Percentiles rank a stretch among this genome's conserved stretches.
These are phyloP conservation scores for Danio kyathit DNA, from an alignment of 2,797 vertebrate species.

Conservation along the genomic window DNA sequence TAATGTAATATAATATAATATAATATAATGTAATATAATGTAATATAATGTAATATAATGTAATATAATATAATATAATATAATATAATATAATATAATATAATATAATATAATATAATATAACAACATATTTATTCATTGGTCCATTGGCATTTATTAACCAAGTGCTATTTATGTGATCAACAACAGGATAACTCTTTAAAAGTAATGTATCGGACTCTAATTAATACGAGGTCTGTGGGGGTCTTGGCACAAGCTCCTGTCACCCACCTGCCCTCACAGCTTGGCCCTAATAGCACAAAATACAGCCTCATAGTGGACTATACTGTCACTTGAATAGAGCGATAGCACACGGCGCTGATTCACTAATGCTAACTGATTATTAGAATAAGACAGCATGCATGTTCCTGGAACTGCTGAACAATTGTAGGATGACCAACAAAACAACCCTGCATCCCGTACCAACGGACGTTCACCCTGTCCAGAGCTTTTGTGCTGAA, in stretches of 20 bases:
- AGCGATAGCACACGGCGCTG: conserved; percentile 35
- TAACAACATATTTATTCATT: no score
- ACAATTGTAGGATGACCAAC: conserved; percentile 32
- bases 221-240: not conserved
- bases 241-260: not conserved
- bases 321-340: conserved; percentile 34
- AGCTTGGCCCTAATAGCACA: conserved; percentile 40
- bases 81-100: no score
- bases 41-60: no score
- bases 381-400: conserved; percentile 63
- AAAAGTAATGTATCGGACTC: not conserved
- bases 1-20: no score
- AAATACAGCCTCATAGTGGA: conserved; percentile 19
- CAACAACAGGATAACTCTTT: not conserved
- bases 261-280: conserved; percentile 16
- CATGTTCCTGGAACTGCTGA: conserved; percentile 61
- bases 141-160: no score
- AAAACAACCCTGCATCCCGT: conserved; percentile 36
- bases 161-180: not conserved
- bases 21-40: no score
- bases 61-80: no score
- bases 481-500: conserved; percentile 38
- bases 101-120: no score
- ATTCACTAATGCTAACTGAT: conserved; percentile 60
- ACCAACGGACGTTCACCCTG: conserved; percentile 1